Evolutionary conservation across 1,140 invertebrate species (phyloP).

Genomic region (Drosophila oshimai): DNA sequence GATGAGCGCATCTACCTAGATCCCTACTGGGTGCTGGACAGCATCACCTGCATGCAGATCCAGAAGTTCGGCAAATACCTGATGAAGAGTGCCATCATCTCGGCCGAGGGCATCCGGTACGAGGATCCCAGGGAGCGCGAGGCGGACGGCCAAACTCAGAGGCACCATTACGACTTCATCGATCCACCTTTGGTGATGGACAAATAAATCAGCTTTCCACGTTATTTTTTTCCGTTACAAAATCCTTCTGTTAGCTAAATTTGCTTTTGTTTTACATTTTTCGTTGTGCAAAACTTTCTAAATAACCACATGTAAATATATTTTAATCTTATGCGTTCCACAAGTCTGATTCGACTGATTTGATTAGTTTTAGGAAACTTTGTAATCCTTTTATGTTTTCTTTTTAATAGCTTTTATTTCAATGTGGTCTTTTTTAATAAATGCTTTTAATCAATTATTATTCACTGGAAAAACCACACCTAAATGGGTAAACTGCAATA

Average conservation of each 20-base stretch:
- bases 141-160: neutral
- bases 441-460: too few relatives aligned
- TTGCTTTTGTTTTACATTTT: neutral
- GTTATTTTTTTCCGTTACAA: neutral
- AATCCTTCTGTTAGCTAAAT: neutral
- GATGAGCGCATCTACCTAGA: constrained; percentile 78
- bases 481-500: too few relatives aligned
- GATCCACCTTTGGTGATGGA: constrained; percentile 53
- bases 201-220: constrained; percentile 20
- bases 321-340: neutral
- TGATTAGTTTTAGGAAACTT: neutral
- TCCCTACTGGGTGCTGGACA: constrained; percentile 84
- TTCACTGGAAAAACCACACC: too few relatives aligned
- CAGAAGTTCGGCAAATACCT: constrained; percentile 63
- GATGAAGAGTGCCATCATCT: constrained; percentile 64
- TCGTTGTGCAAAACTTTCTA: neutral
- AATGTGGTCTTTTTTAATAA: too few relatives aligned
- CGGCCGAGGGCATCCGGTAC: constrained; percentile 51
- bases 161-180: constrained; percentile 1
- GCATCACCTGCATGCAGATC: constrained; percentile 70
- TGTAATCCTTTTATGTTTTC: neutral
- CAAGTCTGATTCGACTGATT: neutral
- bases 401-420: neutral
- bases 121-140: constrained; percentile 22
- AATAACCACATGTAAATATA: constrained; percentile 11